Evolutionary conservation across 2,113 vertebrate species (phyloP), one percentile per base, ranked within the genome.

Genomic region (Tauraco erythrolophus): DNA sequence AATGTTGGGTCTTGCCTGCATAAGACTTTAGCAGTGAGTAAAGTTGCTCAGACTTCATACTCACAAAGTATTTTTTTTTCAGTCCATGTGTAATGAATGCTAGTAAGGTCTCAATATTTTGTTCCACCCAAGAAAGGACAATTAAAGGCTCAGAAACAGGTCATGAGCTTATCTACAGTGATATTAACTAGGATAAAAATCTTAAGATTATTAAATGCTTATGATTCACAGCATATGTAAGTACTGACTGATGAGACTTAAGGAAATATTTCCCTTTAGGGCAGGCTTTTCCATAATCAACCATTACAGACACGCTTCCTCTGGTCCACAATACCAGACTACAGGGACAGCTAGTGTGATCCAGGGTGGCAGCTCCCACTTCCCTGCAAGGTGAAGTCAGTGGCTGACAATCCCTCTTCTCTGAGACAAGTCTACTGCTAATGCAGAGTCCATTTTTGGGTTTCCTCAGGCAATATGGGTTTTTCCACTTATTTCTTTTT

Each of bases 181-280:
- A 95, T 91, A 76, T 92, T 94, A 96, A 92, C 91, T 84, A 65
- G 91, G 94, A 94, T 97, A 94, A 97, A 96, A 95, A 91, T 71
- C 94, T 94, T 92, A 92, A 94, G 92, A 94, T 61, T 95, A 92
- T 92, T 96, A 97, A 95, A 91, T 89, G 65, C 89, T 97, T 87
- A 94, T 87, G 94, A 93, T 95, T 97, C 94, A 91, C 72, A 78
- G 89, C 3, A 0, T 84, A 53, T 88, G n/a, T 90, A 94, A 84
- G 80, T 78, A 94, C 69, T 53, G 64, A 82, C 64, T 94, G 92
- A 94, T 83, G 85, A 84, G 97, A 91, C 76, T 91, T 81, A 94
- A 79, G 86, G 77, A 96, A 97, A 53, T 45, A 79, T 48, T 94
- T 94, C 69, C 72, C 95, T 92, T 84, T 64, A 87, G 95, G 95